Percentiles rank a stretch among this genome's conserved stretches.
These are phyloP conservation scores for Sarcoramphus papa DNA, from an alignment of 2,797 vertebrate species.

Conservation along the genomic window DNA sequence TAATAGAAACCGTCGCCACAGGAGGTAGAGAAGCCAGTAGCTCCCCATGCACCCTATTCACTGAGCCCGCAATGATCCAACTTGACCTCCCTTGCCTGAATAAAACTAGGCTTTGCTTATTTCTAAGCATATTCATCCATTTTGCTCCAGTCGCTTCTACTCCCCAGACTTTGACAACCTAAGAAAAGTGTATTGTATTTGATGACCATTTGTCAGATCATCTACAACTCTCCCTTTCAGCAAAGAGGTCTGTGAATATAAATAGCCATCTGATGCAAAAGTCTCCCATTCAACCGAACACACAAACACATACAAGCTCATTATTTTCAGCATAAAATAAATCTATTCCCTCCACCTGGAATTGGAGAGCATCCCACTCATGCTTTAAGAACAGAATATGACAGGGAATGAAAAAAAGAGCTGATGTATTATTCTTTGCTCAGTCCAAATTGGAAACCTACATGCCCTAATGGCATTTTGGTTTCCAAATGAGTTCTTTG, in stretches of 20 bases:
- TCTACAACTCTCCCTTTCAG: background rate
- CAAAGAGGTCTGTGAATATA: background rate
- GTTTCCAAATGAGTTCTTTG: constrained; percentile 33
- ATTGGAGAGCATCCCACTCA: background rate
- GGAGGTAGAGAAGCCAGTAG: background rate
- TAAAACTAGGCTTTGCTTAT: background rate
- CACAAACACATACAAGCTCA: background rate
- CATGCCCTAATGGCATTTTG: background rate
- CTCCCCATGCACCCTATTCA: background rate
- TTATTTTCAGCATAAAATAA: constrained; percentile 22
- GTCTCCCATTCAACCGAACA: background rate
- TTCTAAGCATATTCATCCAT: background rate
- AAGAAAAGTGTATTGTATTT: background rate
- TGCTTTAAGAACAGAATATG: constrained; percentile 20
- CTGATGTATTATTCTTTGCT: constrained; percentile 30
- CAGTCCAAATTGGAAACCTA: constrained; percentile 14
- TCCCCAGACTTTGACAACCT: background rate
- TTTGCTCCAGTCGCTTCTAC: background rate
- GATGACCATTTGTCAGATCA: background rate
- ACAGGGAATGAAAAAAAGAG: constrained; percentile 1
- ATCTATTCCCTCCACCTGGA: background rate
- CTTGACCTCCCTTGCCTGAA: background rate
- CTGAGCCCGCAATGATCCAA: background rate
- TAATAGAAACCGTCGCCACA: fast-evolving
- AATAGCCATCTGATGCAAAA: background rate